Evolutionary conservation across 1,140 invertebrate species (phyloP).

Genomic region (Danaus melanippus): DNA sequence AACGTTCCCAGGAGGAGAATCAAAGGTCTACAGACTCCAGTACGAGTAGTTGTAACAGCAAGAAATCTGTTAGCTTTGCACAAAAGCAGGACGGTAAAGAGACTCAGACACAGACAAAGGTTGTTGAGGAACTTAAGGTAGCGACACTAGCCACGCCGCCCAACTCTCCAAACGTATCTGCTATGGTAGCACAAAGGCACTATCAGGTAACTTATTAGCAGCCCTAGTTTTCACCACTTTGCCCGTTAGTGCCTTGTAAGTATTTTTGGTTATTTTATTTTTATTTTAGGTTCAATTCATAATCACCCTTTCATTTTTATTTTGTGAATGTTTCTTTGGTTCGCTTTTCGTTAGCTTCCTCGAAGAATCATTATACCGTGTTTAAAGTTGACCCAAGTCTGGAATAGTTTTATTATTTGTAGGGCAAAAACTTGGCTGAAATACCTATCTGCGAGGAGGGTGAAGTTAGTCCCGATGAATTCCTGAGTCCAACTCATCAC

Average conservation of each 20-base stretch:
- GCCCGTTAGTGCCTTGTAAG: slow-evolving; percentile 58
- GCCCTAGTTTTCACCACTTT: slow-evolving; percentile 35
- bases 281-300: slow-evolving; percentile 21
- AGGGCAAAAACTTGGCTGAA: slow-evolving; percentile 74
- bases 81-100: slow-evolving; percentile 57
- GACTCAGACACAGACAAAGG: slow-evolving; percentile 41
- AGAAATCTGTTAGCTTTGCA: slow-evolving; percentile 72
- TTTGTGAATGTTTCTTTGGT: slow-evolving; percentile 10
- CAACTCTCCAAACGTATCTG: slow-evolving; percentile 81
- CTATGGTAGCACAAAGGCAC: slow-evolving; percentile 68
- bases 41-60: slow-evolving; percentile 77
- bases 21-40: slow-evolving; percentile 78
- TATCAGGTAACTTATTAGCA: slow-evolving; percentile 66
- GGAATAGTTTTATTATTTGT: slow-evolving; percentile 26
- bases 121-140: slow-evolving; percentile 57
- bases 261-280: slow-evolving; percentile 50
- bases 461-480: slow-evolving; percentile 74
- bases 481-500: slow-evolving; percentile 66
- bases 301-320: slow-evolving; percentile 6
- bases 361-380: slow-evolving; percentile 14
- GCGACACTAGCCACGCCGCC: slow-evolving; percentile 75
- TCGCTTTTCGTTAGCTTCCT: slow-evolving; percentile 21
- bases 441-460: slow-evolving; percentile 76
- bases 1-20: slow-evolving; percentile 78
- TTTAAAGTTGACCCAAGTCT: neutral